Evolutionary conservation across 2,113 vertebrate species (phyloP), one percentile per base, ranked within the genome.

Genomic region (Petrocephalus zakoni): DNA sequence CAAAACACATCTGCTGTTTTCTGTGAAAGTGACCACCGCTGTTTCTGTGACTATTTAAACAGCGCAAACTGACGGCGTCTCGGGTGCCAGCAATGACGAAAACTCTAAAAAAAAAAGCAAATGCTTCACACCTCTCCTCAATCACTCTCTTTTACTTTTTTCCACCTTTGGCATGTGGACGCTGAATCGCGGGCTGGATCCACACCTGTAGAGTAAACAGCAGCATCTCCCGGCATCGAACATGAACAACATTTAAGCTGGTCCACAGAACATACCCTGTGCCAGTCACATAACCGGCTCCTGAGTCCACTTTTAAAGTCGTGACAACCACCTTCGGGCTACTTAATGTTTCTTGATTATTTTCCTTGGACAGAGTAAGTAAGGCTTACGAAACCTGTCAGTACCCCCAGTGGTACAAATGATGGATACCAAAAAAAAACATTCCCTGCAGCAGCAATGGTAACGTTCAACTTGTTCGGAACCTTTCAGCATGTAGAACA

Each of bases 1-100:
- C 5, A 81, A 81, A 81, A 81, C 75, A 78, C 72, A 21, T 42
- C 10, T 83, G 81, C 81, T 83, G 81, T n/a, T 83, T 83, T 83
- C 72, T 49, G 10, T 21, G 8, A 42, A 83, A n/a, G 42, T 83
- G 46, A 49, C 42, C 21, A 21, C 42, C 37, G 17, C 21, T 83
- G 17, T 22, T 49, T 46, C 42, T n/a, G 46, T 83, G 17, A 17
- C 72, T 78, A 8, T 42, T 78, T 78, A 78, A 78, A 78, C 72
- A n/a, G 15, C 81, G 3, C 81, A 49, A 83, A 22, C 81, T 10
- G 42, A 83, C 75, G 15, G 83, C 49, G 13, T 8, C 13, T 6
- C 15, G 34, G 7, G 84, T 86, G 84, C 52, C 84, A 83, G 37
- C 4, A 13, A 53, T 53, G 84, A 86, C n/a, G 52, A 86, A 52